phyloP scores from a whole-genome alignment of 2,888 invertebrate genomes.

The Sinotaia quadrata region DNA sequence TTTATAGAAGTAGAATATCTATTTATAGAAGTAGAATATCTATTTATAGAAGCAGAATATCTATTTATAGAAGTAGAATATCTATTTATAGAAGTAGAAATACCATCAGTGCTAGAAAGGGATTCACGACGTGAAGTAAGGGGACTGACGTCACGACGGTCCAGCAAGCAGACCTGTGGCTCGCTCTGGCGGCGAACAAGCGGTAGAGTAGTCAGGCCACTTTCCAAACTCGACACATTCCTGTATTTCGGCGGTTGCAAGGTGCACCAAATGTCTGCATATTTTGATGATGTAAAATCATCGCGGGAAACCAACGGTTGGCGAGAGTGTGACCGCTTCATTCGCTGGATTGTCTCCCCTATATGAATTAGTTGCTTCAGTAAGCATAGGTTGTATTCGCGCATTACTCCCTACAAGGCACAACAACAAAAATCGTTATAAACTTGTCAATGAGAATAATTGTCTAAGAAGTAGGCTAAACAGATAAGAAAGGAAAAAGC shows the following conservation, averaged over 20 bases:
- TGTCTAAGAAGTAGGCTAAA: no score
- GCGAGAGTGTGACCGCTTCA: conserved; percentile 1
- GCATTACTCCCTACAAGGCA: conserved; percentile 23
- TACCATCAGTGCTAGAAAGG: background rate
- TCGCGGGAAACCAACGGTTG: background rate
- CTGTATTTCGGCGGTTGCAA: background rate
- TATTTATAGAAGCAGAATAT: no score
- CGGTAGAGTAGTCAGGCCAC: background rate
- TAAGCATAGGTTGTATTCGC: conserved; percentile 31
- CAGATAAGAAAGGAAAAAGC: no score
- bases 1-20: no score
- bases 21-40: no score
- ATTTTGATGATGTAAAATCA: background rate
- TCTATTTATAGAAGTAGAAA: no score
- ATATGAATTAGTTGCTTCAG: conserved; percentile 34
- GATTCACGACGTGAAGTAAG: background rate
- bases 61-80: no score
- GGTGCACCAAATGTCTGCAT: background rate
- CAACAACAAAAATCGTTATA: no score
- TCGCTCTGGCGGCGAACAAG: conserved; percentile 20
- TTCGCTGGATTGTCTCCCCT: conserved; percentile 29
- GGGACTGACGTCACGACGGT: background rate
- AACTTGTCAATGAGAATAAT: no score
- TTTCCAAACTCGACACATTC: background rate
- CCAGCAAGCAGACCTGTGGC: conserved; percentile 15